Evolutionary conservation across 2,113 vertebrate genomes (phyloP).

Genomic region (Garra rufa): DNA sequence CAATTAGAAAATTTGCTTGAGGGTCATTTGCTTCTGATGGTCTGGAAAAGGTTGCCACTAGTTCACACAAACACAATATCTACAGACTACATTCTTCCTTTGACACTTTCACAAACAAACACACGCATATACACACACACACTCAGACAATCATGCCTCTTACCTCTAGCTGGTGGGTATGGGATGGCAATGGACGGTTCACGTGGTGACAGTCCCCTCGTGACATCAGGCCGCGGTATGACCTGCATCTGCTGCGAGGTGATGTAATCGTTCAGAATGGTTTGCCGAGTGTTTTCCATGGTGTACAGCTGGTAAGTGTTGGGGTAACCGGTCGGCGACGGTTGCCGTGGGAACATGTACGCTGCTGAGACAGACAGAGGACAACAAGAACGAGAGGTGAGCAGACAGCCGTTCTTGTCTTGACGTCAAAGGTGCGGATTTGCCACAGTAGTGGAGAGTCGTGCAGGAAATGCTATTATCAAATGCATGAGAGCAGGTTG

Average conservation of each 20-base stretch:
- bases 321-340: conserved; percentile 92
- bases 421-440: conserved; percentile 58
- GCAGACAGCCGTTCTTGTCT: conserved; percentile 32
- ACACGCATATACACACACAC: conserved; percentile 46
- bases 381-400: conserved; percentile 52
- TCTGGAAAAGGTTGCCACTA: conserved; percentile 84
- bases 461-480: background rate
- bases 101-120: conserved; percentile 49
- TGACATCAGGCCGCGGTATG: conserved; percentile 88
- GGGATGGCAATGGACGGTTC: conserved; percentile 88
- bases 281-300: conserved; percentile 98
- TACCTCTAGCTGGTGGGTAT: conserved; percentile 88
- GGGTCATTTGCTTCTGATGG: conserved; percentile 83
- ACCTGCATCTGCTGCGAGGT: conserved; percentile 99
- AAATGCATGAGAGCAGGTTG: conserved; percentile 23
- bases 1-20: conserved; percentile 13
- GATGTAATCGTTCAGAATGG: conserved; percentile 98
- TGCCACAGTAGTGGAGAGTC: conserved; percentile 7
- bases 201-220: conserved; percentile 89
- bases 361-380: conserved; percentile 72
- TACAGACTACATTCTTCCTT: conserved; percentile 34
- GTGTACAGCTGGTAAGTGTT: conserved; percentile 98
- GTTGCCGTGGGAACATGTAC: conserved; percentile 95
- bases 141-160: conserved; percentile 28
- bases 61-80: conserved; percentile 67